Base-by-base conservation (phyloP, 2,797 vertebrate species). In the Orestias chungarensis region DNA sequence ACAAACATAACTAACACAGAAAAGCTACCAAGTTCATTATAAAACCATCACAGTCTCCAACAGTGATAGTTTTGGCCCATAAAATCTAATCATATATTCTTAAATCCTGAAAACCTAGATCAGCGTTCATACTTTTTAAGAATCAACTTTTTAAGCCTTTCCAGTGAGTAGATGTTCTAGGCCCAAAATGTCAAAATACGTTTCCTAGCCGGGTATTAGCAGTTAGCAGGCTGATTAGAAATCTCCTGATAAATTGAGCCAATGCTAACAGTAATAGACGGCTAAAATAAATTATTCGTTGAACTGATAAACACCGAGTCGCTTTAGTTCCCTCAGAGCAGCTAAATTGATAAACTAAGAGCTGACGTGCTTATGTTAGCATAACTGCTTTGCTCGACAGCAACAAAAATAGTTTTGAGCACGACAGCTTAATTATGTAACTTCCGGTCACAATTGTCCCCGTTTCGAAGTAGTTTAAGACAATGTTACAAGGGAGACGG, bases 341-440 rank as follows among this genome's bases (percentile, higher is more conserved):
- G 31, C 55, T 1, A 59, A 23, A 18, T 23, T 14, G 20, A 40
- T 25, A 42, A 42, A 42, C 38, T n/a, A 15, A 42, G 11, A 40
- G 10, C 11, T 64, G 38, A 7, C 15, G 23, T 42, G 44, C 66
- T 66, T 12, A 46, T 70, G 47, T 59, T 62, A 66, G 72, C 77
- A 65, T 75, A 73, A 76, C 71, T 64, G 59, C 7, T 29, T 52
- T 7, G 38, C 72, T 75, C 71, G 70, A 67, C 65, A 17, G 47
- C 29, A 17, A 67, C 14, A 14, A 49, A 8, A 15, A 3, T 20
- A 14, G 27, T 14, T 42, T 42, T 40, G 17, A 23, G 6, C 38
- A 40, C 11, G 6, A 64, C 14, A 42, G 35, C n/a, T 62, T 6
- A 10, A 25, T 12, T 17, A 42, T 7, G n/a, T 38, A 2, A 33